These are phyloP conservation scores for Actinemys pallida DNA, from an alignment of 2,113 vertebrate genomes.

Conservation along the genomic window DNA sequence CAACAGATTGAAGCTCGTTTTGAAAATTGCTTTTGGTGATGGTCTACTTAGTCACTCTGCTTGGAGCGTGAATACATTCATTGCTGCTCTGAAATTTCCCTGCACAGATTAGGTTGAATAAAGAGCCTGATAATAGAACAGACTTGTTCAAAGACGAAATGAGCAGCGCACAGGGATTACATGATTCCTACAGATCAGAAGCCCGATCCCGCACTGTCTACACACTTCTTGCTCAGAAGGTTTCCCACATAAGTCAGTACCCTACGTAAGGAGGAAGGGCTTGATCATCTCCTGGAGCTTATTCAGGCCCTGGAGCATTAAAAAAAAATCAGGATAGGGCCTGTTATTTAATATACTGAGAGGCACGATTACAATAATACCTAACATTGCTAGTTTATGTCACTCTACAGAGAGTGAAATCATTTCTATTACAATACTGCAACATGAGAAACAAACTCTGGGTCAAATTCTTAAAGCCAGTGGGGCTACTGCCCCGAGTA, in stretches of 20 bases:
- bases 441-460: not conserved
- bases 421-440: not conserved
- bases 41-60: not conserved
- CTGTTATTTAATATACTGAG: too few relatives aligned
- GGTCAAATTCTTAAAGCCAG: not conserved
- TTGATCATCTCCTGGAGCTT: not conserved
- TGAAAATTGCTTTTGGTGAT: not conserved
- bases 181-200: not conserved
- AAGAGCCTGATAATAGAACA: not conserved
- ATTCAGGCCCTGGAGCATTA: rapidly evolving
- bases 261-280: not conserved
- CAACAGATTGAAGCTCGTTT: not conserved
- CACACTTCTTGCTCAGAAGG: not conserved
- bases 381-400: rapidly evolving
- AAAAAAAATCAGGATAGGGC: not conserved
- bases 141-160: not conserved
- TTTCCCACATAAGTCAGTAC: not conserved
- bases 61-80: not conserved
- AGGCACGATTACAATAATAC: not conserved
- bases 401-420: not conserved
- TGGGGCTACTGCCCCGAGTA: not conserved
- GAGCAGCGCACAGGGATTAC: not conserved
- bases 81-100: not conserved
- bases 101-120: not conserved
- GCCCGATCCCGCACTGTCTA: too few relatives aligned